These are phyloP conservation scores for Pachydiplax longipennis DNA, from an alignment of 2,888 invertebrate species.

Conservation along the genomic window DNA sequence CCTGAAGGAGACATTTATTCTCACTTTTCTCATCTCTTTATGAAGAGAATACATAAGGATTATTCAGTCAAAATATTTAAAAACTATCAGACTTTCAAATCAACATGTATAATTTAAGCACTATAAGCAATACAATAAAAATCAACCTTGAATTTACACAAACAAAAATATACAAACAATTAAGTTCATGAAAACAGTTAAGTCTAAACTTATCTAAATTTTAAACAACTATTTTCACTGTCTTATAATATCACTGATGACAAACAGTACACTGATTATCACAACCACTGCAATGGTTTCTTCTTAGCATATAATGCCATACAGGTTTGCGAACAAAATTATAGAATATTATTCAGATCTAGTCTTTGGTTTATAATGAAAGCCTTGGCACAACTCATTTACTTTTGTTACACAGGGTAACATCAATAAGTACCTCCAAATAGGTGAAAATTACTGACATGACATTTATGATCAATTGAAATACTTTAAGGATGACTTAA, in stretches of 20 bases:
- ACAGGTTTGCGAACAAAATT: not conserved
- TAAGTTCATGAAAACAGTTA: not conserved
- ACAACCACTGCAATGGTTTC: constrained; percentile 33
- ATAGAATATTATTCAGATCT: not conserved
- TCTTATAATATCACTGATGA: not conserved
- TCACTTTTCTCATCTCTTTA: not conserved
- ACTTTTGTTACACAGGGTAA: constrained; percentile 6
- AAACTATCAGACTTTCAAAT: not conserved
- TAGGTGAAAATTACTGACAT: constrained; percentile 29
- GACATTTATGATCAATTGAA: constrained; percentile 34
- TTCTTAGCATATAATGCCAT: not conserved
- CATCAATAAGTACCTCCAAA: constrained; percentile 9
- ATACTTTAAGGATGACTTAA: constrained; percentile 30
- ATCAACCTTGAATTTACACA: not conserved
- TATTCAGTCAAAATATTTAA: constrained; percentile 16
- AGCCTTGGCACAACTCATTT: constrained; percentile 39
- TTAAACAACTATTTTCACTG: constrained; percentile 4
- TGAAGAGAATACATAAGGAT: constrained; percentile 17
- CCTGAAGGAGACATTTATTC: constrained; percentile 42
- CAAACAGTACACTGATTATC: constrained; percentile 15
- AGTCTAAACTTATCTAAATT: not conserved
- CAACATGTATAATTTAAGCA: not conserved
- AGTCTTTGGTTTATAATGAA: constrained; percentile 38
- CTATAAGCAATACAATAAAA: constrained; percentile 27
- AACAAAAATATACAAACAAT: constrained; percentile 5